Percentiles rank a stretch among this genome's conserved stretches.
Conservation (phyloP, 2,888 invertebrate species). For the Oxyteleia sp. region DNA sequence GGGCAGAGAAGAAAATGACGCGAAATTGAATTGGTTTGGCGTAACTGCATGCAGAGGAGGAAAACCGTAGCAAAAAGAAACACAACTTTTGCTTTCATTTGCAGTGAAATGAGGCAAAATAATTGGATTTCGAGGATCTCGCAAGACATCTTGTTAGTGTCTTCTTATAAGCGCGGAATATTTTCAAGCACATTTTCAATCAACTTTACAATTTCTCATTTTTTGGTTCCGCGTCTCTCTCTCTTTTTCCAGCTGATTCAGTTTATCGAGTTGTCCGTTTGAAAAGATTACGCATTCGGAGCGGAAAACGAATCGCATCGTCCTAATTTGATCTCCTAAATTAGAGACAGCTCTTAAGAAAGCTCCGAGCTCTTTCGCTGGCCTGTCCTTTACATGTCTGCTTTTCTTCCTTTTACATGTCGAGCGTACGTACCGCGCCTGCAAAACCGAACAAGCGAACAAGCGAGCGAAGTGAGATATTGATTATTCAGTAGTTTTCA, state of each 20-base stretch:
- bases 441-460: constrained; percentile 41
- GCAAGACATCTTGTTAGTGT: constrained; percentile 45
- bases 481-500: constrained; percentile 60
- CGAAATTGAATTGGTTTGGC: constrained; percentile 12
- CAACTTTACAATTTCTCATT: too few species aligned
- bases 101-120: constrained; percentile 29
- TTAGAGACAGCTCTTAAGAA: too few species aligned
- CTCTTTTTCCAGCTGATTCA: too few species aligned
- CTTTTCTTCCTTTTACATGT: too few species aligned
- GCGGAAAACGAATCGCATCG: too few species aligned
- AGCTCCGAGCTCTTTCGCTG: too few species aligned
- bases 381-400: too few species aligned
- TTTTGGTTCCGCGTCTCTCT: too few species aligned
- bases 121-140: constrained; percentile 39
- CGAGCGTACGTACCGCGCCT: constrained; percentile 3
- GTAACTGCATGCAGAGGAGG: background rate
- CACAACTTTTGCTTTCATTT: constrained; percentile 22
- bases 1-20: background rate
- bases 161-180: constrained; percentile 32
- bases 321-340: too few species aligned
- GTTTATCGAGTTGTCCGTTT: too few species aligned
- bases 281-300: too few species aligned
- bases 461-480: constrained; percentile 63
- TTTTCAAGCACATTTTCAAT: constrained; percentile 41
- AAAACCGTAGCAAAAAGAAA: background rate